phyloP scores from a whole-genome alignment of 2,113 vertebrate species.

The Rhabdomys dilectus region DNA sequence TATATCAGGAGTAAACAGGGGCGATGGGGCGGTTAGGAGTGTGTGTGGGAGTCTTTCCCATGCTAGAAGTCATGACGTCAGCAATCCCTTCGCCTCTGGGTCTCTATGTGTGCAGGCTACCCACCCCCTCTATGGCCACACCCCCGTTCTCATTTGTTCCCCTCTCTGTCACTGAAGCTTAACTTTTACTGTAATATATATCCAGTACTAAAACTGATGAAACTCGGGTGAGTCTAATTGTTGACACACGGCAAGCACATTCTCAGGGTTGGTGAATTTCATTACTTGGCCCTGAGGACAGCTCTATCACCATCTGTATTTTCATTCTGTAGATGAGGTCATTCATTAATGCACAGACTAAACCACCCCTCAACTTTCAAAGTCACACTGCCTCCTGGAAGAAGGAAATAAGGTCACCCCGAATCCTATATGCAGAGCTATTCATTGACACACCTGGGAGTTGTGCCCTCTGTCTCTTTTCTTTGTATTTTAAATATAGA shows the following conservation, averaged over 20 bases:
- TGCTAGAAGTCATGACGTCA: neutral
- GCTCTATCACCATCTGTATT: neutral
- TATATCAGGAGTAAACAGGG: neutral
- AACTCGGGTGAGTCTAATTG: neutral
- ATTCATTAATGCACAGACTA: neutral
- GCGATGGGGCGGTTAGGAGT: no score
- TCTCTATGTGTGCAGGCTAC: neutral
- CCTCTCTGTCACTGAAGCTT: neutral
- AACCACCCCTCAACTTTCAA: neutral
- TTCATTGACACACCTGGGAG: neutral
- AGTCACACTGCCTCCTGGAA: no score
- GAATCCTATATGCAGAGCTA: neutral
- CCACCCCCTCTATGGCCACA: neutral
- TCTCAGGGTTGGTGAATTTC: neutral
- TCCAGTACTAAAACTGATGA: neutral
- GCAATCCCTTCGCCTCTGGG: neutral
- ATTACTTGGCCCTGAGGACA: neutral
- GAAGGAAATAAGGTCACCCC: neutral
- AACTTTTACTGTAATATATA: neutral
- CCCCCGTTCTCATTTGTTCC: neutral
- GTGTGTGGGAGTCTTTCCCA: fast-evolving
- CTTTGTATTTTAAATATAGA: conserved; percentile 4
- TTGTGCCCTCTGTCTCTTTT: neutral
- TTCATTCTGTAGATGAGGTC: neutral
- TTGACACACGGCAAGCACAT: neutral